Evolutionary conservation across 2,888 invertebrate species (phyloP), one percentile per base, ranked within the genome.

Genomic region (Cheilosia soror): DNA sequence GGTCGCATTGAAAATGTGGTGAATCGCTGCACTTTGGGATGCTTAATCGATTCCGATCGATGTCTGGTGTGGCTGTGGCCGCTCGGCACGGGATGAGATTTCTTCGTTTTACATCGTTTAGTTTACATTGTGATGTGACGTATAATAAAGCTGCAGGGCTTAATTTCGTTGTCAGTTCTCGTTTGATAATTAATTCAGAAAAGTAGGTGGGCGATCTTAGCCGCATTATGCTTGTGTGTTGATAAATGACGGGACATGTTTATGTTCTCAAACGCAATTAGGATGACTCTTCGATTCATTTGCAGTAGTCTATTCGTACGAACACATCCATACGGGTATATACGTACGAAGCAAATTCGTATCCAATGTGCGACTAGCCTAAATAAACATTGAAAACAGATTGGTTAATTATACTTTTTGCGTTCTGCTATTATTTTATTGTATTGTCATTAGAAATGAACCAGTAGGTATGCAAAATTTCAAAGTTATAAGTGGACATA

Each of bases 121-220:
- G 73, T 47, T 68, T 57, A 68, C n/a, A n/a, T n/a, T n/a, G n/a
- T 78, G 78, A 73, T 73, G 72, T 78, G 83, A 78, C 78, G 62
- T 63, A 44, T 57, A 29, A 37, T 57, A 42, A 53, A 13, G 44
- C 58, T n/a, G 1, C 37, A 47, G 55, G 69, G 63, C 44, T 65
- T 62, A 73, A 47, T 69, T 69, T 78, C 15, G 20, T 40, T 71
- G 69, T 75, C 51, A 9, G 44, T 69, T 69, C 47, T 42, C 9
- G 65, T 53, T 75, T 27, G 51, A 58, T 65, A 73, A 75, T 84
- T 73, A 75, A 75, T 73, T 75, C 69, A 29, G 63, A 57, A 57
- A 2, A 11, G 31, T 55, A 25, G 60, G 25, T 40, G 31, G 20
- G 6, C 7, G 15, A 51, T 37, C 27, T 15, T 33, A 20, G 42